Percentiles rank a stretch among this genome's conserved stretches.
Evolutionary conservation across 64 coral and sea anemone species (phyloP).

Genomic region (Pocillopora damicornis): DNA sequence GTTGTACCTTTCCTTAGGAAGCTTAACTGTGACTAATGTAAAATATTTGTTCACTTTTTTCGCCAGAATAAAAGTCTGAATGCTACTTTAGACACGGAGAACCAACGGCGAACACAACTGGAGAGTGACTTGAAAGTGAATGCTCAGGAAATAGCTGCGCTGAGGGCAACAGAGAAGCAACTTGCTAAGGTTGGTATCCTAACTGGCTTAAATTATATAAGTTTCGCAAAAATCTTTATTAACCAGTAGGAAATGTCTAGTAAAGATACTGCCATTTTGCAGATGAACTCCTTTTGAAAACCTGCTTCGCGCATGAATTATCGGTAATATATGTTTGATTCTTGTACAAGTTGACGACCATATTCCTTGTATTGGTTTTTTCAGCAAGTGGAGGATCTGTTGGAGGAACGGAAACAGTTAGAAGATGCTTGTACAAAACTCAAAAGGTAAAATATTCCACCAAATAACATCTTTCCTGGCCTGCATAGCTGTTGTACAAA

Average conservation of each 20-base stretch:
- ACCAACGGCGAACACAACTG: slow-evolving; percentile 68
- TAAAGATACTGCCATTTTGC: no score
- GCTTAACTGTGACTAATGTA: neutral
- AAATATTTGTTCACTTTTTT: neutral
- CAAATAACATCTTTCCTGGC: neutral
- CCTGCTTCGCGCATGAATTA: no score
- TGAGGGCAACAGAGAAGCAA: slow-evolving; percentile 87
- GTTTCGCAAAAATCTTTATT: neutral
- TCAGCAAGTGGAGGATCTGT: slow-evolving; percentile 81
- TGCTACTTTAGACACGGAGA: slow-evolving; percentile 70
- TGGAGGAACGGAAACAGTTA: slow-evolving; percentile 85
- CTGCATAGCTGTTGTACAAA: no score
- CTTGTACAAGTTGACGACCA: no score
- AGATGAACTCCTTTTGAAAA: no score
- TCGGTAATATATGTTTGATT: neutral
- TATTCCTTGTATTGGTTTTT: neutral
- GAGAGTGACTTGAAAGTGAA: slow-evolving; percentile 74
- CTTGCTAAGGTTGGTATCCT: slow-evolving; percentile 58
- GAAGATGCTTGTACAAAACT: slow-evolving; percentile 92
- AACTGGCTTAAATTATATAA: neutral
- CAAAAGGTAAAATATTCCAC: slow-evolving; percentile 60
- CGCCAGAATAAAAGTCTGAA: slow-evolving; percentile 59
- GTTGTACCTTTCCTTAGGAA: no score
- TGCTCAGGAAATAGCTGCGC: slow-evolving; percentile 60
- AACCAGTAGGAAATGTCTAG: no score